These are phyloP conservation scores for Hermaeophaga mercurialis DNA, from an alignment of 2,888 invertebrate species.

Conservation along the genomic window DNA sequence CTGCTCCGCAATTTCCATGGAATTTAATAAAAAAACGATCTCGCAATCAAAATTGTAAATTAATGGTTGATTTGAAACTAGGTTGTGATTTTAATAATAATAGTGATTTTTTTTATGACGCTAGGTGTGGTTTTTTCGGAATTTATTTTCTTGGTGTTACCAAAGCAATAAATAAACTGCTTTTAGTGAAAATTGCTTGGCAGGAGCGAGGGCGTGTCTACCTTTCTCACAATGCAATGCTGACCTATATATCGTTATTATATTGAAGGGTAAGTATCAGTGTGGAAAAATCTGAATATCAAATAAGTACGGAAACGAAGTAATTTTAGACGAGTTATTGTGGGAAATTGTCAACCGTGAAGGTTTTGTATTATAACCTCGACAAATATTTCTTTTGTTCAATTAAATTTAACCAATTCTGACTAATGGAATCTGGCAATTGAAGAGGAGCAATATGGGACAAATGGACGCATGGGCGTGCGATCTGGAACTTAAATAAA, in stretches of 20 bases:
- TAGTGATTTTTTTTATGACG: constrained; percentile 3
- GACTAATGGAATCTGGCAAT: constrained; percentile 11
- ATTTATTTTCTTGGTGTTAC: neutral
- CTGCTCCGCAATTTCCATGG: constrained; percentile 3
- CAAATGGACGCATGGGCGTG: neutral
- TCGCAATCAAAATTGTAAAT: neutral
- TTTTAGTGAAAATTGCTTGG: too few relatives aligned
- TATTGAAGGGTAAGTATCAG: constrained; percentile 23
- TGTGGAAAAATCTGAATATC: neutral
- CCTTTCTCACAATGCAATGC: constrained; percentile 26
- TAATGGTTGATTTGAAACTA: neutral
- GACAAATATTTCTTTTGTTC: constrained; percentile 15
- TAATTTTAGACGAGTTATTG: neutral
- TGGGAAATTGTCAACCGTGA: constrained; percentile 8
- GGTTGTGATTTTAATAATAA: neutral
- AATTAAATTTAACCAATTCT: constrained; percentile 18
- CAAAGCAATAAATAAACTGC: constrained; percentile 12
- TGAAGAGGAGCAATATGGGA: constrained; percentile 15
- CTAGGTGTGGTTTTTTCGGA: constrained; percentile 2
- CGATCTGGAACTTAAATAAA: neutral
- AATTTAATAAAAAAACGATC: constrained; percentile 8
- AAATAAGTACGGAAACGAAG: neutral
- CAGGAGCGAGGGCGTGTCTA: constrained; percentile 34
- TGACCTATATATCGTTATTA: constrained; percentile 35
- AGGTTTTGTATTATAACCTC: constrained; percentile 15